Evolutionary conservation across 2,797 vertebrate species (phyloP).

Genomic region (Xerus rutilus): DNA sequence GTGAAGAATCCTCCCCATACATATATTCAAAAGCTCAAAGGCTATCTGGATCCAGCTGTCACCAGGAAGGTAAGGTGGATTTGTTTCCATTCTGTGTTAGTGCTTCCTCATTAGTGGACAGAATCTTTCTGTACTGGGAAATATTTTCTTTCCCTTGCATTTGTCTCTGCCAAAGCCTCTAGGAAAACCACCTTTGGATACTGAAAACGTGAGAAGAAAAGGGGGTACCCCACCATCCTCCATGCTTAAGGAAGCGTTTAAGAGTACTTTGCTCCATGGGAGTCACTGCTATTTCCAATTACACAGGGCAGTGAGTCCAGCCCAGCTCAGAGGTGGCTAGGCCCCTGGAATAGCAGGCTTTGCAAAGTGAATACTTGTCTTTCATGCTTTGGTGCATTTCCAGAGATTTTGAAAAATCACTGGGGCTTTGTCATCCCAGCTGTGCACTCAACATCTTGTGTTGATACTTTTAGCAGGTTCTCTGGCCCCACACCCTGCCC

Average conservation of each 20-base stretch:
- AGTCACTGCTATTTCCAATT: neutral
- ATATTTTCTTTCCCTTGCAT: conserved; percentile 77
- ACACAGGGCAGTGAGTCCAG: neutral
- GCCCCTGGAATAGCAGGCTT: conserved; percentile 16
- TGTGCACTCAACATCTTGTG: conserved; percentile 74
- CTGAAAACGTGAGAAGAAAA: neutral
- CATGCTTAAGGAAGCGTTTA: neutral
- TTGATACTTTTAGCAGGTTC: conserved; percentile 51
- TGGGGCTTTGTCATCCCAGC: conserved; percentile 70
- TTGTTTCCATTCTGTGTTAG: conserved; percentile 44
- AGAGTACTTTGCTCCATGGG: neutral
- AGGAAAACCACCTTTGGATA: conserved; percentile 24
- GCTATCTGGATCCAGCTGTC: conserved; percentile 97
- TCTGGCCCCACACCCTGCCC: neutral
- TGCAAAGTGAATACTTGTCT: conserved; percentile 48
- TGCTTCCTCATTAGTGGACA: neutral
- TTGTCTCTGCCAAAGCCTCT: neutral
- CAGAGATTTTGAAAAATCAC: conserved; percentile 75
- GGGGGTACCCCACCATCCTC: neutral
- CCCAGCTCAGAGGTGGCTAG: neutral
- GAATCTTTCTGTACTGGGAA: neutral
- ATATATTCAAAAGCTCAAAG: conserved; percentile 97
- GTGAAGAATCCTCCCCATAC: conserved; percentile 99
- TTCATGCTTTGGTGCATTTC: conserved; percentile 54
- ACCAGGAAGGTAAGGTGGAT: conserved; percentile 95